These are phyloP conservation scores for Uropetala carovei DNA, from an alignment of 2,888 invertebrate species.

Conservation along the genomic window DNA sequence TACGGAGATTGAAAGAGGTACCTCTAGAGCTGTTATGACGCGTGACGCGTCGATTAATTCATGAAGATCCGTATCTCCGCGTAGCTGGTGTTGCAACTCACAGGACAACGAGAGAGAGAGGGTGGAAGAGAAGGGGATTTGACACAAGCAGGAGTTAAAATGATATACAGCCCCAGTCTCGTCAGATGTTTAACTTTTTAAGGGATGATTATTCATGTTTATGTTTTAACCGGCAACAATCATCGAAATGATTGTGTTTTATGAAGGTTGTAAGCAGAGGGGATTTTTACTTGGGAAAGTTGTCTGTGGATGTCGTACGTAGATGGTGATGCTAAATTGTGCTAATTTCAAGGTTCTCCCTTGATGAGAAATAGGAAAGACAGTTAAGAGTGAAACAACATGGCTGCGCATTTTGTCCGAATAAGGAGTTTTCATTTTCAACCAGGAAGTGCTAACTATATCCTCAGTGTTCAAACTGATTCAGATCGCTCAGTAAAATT, in stretches of 20 bases:
- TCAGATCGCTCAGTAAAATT: no score
- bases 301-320: not conserved
- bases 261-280: not conserved
- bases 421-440: no score
- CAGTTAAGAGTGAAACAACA: no score
- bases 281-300: not conserved
- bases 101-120: not conserved
- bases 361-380: no score
- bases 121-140: not conserved
- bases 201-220: not conserved
- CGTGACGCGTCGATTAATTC: constrained; percentile 21
- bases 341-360: no score
- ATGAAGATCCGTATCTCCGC: not conserved
- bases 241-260: not conserved
- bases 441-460: no score
- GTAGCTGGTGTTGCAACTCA: not conserved
- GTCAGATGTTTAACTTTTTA: not conserved
- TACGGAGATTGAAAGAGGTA: not conserved
- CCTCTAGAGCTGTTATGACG: not conserved
- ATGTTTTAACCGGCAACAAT: not conserved
- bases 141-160: not conserved
- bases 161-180: not conserved
- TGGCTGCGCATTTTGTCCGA: no score
- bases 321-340: no score
- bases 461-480: no score